Evolutionary conservation across 1,140 invertebrate genomes (phyloP), one percentile per base, ranked within the genome.

Genomic region (Sycophila sp.): DNA sequence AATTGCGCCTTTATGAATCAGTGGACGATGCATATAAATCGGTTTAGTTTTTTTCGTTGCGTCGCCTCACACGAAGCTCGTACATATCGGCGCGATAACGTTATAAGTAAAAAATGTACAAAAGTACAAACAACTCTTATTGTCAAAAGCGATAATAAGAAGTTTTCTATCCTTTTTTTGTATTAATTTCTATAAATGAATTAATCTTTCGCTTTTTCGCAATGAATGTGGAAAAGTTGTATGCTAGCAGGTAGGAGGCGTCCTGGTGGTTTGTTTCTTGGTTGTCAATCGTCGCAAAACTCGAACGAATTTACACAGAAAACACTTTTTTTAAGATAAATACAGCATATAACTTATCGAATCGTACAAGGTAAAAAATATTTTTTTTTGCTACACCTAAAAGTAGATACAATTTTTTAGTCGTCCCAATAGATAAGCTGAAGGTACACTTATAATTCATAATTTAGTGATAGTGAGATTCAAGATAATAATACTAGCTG

Each of bases 51-150:
- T 40, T 30, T 40, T 55, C 26, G 17, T 45, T 65, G 40, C 13
- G 24, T n/a, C n/a, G n/a, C n/a, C n/a, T n/a, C n/a, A n/a, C n/a
- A n/a, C n/a, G n/a, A n/a, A n/a, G n/a, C n/a, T n/a, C n/a, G 47
- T 55, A 59, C 22, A 40, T 60, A 69, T 11, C 38, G n/a, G 17
- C 47, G 11, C 28, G 30, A 24, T 75, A 55, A 45, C 69, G 75
- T 58, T 75, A n/a, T n/a, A 76, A 79, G 63, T 68, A 76, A 80
- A 67, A 77, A 75, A 47, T 59, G 64, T 81, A 81, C 69, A 80
- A 80, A 80, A 78, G 73, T 81, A 81, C 71, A 81, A 80, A 81
- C 49, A 74, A 81, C 55, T 49, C 73, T 82, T 81, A 82, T 82
- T 82, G 79, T 81, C 78, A 58, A 77, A 76, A 68, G 26, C 62